Conservation (phyloP, 1,140 invertebrate species). For the Papilio xuthus region DNA sequence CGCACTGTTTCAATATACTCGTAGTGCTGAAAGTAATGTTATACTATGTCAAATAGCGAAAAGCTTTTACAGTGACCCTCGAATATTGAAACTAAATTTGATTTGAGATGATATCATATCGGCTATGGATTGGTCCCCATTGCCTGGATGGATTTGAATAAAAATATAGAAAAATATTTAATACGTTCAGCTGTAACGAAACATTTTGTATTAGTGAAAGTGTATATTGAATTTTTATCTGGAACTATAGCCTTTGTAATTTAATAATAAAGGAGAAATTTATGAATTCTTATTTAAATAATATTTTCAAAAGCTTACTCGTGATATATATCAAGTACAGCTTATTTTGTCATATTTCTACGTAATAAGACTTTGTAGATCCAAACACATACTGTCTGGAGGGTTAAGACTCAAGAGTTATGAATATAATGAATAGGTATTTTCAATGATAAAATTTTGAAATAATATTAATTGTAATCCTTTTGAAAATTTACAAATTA, state of each 20-base stretch:
- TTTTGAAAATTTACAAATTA: too few species aligned
- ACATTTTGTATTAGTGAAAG: background rate
- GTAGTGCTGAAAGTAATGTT: background rate
- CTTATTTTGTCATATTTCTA: background rate
- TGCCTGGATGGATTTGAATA: background rate
- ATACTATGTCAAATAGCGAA: background rate
- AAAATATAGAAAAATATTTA: background rate
- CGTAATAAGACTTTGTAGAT: background rate
- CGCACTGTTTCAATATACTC: background rate
- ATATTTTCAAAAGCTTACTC: background rate
- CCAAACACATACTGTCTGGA: background rate
- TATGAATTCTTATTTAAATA: too few species aligned
- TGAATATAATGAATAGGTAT: background rate
- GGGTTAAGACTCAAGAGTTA: background rate
- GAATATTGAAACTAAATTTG: conserved; percentile 14
- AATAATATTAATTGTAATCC: too few species aligned
- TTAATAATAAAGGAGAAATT: too few species aligned
- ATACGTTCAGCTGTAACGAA: too few species aligned
- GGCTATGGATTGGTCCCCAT: background rate
- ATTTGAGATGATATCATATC: background rate
- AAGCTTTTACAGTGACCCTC: conserved; percentile 12
- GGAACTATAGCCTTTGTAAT: background rate
- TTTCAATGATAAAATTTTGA: background rate
- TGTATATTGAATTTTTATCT: background rate
- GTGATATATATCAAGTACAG: background rate